A percentile compares a stretch with the other conserved stretches of the same genome.
Conservation (phyloP, 2,888 invertebrate genomes). For the Nephrotoma guestfalica region DNA sequence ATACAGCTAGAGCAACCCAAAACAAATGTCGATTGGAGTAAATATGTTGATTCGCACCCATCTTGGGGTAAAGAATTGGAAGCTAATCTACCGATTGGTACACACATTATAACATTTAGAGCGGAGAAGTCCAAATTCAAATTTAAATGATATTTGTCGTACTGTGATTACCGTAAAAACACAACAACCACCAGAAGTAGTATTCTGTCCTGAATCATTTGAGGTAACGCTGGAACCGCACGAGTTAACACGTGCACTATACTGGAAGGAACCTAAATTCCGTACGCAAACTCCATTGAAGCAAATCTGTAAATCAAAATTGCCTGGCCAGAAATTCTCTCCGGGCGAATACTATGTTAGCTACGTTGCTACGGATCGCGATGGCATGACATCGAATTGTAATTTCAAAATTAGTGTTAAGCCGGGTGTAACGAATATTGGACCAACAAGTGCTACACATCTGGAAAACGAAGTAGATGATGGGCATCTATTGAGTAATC, state of each 20-base stretch:
- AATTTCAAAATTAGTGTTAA: conserved; percentile 45
- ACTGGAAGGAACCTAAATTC: conserved; percentile 52
- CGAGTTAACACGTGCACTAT: conserved; percentile 38
- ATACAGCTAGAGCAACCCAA: conserved; percentile 37
- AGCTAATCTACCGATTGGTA: conserved; percentile 41
- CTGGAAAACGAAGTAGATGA: not conserved
- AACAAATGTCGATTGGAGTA: conserved; percentile 50
- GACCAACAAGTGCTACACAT: not conserved
- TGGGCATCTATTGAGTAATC: conserved; percentile 14
- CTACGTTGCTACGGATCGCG: conserved; percentile 47
- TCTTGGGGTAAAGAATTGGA: conserved; percentile 45
- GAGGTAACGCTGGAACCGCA: conserved; percentile 39
- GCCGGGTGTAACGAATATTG: conserved; percentile 11
- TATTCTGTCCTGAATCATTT: conserved; percentile 45
- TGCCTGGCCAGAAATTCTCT: conserved; percentile 45
- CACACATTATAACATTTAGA: conserved; percentile 41
- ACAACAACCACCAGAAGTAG: conserved; percentile 40
- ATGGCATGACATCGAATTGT: conserved; percentile 46
- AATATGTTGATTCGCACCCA: conserved; percentile 44
- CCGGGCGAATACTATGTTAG: conserved; percentile 44
- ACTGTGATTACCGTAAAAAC: conserved; percentile 43
- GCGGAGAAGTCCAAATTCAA: conserved; percentile 40
- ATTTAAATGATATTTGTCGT: conserved; percentile 40
- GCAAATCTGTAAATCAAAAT: conserved; percentile 43
- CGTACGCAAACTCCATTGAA: conserved; percentile 40